These are phyloP conservation scores for Cacoxenus indagator DNA, from an alignment of 2,888 invertebrate species.

Conservation along the genomic window DNA sequence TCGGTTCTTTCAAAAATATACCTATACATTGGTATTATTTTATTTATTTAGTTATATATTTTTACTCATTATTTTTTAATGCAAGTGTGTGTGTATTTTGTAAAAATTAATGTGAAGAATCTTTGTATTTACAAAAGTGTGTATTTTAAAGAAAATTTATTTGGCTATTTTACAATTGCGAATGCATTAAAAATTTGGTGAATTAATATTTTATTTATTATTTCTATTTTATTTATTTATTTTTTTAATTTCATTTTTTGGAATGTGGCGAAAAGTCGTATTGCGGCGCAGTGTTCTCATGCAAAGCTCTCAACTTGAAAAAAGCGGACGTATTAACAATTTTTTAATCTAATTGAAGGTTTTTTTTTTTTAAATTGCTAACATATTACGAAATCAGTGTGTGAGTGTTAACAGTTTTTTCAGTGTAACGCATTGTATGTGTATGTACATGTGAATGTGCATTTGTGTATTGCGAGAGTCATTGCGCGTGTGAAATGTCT, in stretches of 20 bases:
- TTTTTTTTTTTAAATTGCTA: background rate
- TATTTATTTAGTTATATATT: too few species aligned
- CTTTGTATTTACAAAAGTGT: slow-evolving; percentile 53
- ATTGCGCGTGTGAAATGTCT: slow-evolving; percentile 34
- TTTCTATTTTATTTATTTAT: too few species aligned
- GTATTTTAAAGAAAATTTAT: background rate
- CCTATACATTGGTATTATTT: slow-evolving; percentile 35
- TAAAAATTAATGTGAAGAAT: background rate
- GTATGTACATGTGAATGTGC: background rate
- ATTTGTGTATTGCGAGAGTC: background rate
- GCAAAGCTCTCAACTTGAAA: background rate
- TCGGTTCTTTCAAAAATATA: slow-evolving; percentile 43
- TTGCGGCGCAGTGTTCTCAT: background rate
- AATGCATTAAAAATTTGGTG: background rate
- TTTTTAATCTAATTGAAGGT: background rate
- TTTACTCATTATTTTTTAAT: slow-evolving; percentile 16
- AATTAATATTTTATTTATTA: too few species aligned
- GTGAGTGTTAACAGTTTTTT: slow-evolving; percentile 2
- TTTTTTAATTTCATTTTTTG: too few species aligned
- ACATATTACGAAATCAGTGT: background rate
- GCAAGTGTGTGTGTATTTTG: background rate
- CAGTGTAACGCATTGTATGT: background rate
- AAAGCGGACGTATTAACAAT: background rate
- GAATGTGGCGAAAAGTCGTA: too few species aligned
- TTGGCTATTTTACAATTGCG: background rate